phyloP scores from a whole-genome alignment of 2,797 vertebrate species.

The Percopsis omiscomaycus region DNA sequence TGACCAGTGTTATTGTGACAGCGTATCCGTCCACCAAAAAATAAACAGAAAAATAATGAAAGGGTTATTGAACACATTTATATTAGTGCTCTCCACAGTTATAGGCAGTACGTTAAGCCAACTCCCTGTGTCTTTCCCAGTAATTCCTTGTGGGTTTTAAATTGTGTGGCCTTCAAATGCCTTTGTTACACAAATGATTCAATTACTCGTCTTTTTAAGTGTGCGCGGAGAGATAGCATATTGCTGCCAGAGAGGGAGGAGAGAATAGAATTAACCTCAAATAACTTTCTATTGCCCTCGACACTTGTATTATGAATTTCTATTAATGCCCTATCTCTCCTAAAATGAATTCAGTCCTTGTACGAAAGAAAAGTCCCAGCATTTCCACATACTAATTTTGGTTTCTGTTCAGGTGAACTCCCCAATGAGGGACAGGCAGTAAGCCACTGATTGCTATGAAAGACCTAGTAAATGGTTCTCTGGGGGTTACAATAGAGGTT shows the following conservation, averaged over 20 bases:
- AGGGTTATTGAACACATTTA: constrained; percentile 28
- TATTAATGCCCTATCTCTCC: constrained; percentile 64
- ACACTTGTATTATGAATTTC: constrained; percentile 69
- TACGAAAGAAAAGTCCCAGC: constrained; percentile 20
- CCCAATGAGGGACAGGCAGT: constrained; percentile 29
- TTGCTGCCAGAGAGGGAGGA: constrained; percentile 51
- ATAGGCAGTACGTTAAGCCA: constrained; percentile 20
- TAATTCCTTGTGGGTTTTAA: constrained; percentile 44
- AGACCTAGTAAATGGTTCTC: constrained; percentile 18
- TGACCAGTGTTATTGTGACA: too few relatives aligned
- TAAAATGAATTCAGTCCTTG: constrained; percentile 55
- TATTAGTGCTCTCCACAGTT: constrained; percentile 18
- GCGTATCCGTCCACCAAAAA: too few relatives aligned
- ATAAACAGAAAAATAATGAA: neutral
- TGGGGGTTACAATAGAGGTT: constrained; percentile 13
- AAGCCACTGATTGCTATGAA: constrained; percentile 17
- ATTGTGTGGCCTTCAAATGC: constrained; percentile 60
- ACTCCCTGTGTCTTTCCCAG: constrained; percentile 18
- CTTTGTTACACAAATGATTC: constrained; percentile 69
- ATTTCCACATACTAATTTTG: constrained; percentile 47
- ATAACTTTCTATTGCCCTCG: constrained; percentile 53
- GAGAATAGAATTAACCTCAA: constrained; percentile 70
- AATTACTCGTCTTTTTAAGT: constrained; percentile 71
- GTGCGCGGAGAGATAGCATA: constrained; percentile 64
- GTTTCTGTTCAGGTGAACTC: constrained; percentile 58